phyloP scores from a whole-genome alignment of 1,140 invertebrate genomes.

The Drosophila bocki region DNA sequence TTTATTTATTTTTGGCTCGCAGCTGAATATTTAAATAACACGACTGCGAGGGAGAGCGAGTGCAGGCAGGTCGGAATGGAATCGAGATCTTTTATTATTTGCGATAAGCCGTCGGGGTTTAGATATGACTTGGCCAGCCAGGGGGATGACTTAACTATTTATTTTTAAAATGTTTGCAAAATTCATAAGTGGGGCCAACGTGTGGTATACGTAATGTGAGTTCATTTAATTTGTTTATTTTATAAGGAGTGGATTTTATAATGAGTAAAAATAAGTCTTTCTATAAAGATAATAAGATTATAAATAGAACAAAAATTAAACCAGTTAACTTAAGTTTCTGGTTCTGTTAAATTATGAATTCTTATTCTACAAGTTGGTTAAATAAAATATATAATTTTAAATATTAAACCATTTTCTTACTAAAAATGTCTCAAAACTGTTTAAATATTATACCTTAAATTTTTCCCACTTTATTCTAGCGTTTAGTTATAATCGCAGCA shows the following conservation, averaged over 20 bases:
- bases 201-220: constrained; percentile 34
- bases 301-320: background rate
- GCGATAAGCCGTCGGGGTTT: constrained; percentile 39
- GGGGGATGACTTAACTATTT: constrained; percentile 46
- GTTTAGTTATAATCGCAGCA: background rate
- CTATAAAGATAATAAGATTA: background rate
- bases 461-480: background rate
- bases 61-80: constrained; percentile 33
- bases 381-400: background rate
- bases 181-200: constrained; percentile 11
- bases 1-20: constrained; percentile 48
- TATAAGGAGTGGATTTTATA: background rate
- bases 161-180: constrained; percentile 50
- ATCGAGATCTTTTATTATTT: constrained; percentile 38
- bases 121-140: constrained; percentile 31
- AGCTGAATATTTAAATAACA: constrained; percentile 53
- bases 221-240: background rate
- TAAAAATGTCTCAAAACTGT: background rate
- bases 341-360: background rate
- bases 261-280: background rate
- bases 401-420: background rate
- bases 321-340: background rate
- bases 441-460: background rate
- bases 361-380: too few species aligned
- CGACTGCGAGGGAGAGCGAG: constrained; percentile 17